Base-by-base conservation (phyloP, 2,888 invertebrate species). In the Gymnocheta viridis region DNA sequence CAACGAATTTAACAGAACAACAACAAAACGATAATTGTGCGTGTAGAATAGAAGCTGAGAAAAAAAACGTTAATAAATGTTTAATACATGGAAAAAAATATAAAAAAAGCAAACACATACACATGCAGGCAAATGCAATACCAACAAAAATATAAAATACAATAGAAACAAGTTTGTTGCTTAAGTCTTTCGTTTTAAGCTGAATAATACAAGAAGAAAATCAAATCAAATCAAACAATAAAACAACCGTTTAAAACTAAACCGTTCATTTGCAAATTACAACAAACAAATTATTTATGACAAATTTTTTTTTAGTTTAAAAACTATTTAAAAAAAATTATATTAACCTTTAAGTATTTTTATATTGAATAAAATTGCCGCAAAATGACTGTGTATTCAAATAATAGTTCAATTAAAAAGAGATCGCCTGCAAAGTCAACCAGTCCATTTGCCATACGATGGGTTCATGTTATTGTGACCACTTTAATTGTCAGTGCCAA, bases 401-500 rank as follows among this genome's bases (percentile, higher is more conserved):
- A 32, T 12, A 69, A 19, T 7, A 44, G 44, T 54, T 69, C 44
- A 62, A 44, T 54, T 24, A 24, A n/a, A 10, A 47, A 62, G 60
- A 69, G 74, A 44, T 60, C 56, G 29, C 14, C 22, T 19, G 35
- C 32, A 22, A 24, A 4, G 35, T n/a, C 54, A 44, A 38, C 44
- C 60, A 85, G 85, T 87, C 87, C 88, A 87, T 88, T 88, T 86
- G 88, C 87, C 83, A 82, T 82, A 51, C 76, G 51, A 24, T 79
- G 79, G 79, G 3, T n/a, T n/a, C 41, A 78, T 41, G 7, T 62
- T 17, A 62, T 85, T 86, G 87, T 89, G 86, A 88, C 89, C 88
- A 88, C 88, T 82, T 82, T 89, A 86, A 86, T 89, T 86, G 85
- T 90, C 86, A 87, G 89, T 87, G 87, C 87, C 86, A 87, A 88